Evolutionary conservation across 2,113 vertebrate species (phyloP), one percentile per base, ranked within the genome.

Genomic region (Martes martes): DNA sequence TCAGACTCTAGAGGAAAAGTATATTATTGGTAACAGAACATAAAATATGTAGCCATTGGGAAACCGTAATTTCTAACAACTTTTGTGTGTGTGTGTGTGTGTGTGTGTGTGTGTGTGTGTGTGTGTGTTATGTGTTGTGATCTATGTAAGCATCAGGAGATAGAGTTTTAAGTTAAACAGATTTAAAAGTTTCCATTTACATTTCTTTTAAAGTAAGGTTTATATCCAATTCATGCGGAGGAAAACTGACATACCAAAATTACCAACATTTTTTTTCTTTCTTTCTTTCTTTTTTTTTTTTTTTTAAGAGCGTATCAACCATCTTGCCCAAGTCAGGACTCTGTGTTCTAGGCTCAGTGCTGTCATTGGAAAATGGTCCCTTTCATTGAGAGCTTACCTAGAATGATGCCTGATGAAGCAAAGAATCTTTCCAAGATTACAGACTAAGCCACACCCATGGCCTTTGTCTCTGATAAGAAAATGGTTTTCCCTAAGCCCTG

Each of bases 181-280:
- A 61, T 86, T 89, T 94, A 79, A 67, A 59, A 69, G 90, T 89
- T 88, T 90, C 26, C 45, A 79, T 63, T 92, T 94, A 78, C 57
- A 76, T 96, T 91, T 96, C 6, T 91, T 86, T 79, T 69, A 45
- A 83, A 90, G 83, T 79, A 76, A 65, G 16, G 7, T 69, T 57
- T 81, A 42, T 90, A 83, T 94, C 55, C 24, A 50, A 65, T 96
- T 95, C 16, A 47, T 55, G 71, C 1, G 94, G n/a, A 92, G 50
- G 65, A 81, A 79, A 84, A 81, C 79, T 31, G 69, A 6, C 39
- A 78, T n/a, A 76, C 14, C 45, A 67, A 91, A 83, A 90, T 67
- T 80, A 31, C 21, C 23, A 61, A 23, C 31, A 31, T 80, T 8
- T 92, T 14, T n/a, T 89, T 23, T 67, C 61, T 24, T 69, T n/a